phyloP scores from a whole-genome alignment of 2,888 invertebrate genomes.

The Tenthredo mesomela region DNA sequence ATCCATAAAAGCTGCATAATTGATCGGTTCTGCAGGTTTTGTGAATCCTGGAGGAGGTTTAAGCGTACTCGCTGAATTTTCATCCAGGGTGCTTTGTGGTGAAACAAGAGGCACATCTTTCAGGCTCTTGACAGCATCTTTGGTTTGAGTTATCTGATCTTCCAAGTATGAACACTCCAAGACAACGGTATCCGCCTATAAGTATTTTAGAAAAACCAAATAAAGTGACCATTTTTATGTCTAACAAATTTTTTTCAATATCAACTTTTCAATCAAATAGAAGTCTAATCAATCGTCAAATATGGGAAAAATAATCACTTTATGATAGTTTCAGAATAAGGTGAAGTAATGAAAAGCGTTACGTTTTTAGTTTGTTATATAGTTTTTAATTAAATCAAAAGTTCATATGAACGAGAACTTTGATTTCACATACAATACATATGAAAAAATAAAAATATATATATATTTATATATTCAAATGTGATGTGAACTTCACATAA shows the following conservation, averaged over 20 bases:
- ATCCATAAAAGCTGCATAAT: slow-evolving; percentile 13
- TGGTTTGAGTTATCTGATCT: neutral
- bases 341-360: slow-evolving; percentile 39
- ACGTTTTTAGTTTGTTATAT: slow-evolving; percentile 13
- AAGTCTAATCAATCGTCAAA: neutral
- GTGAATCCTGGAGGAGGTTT: slow-evolving; percentile 51
- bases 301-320: slow-evolving; percentile 66
- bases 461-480: neutral
- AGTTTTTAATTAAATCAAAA: neutral
- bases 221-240: slow-evolving; percentile 54
- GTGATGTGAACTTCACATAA: neutral
- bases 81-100: slow-evolving; percentile 44
- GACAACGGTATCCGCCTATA: slow-evolving; percentile 61
- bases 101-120: slow-evolving; percentile 35
- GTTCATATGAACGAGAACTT: neutral
- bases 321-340: slow-evolving; percentile 54
- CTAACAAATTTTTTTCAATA: neutral
- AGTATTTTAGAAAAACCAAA: slow-evolving; percentile 56
- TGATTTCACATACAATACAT: neutral
- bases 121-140: neutral
- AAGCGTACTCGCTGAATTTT: neutral
- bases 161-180: slow-evolving; percentile 57
- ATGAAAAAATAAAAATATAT: neutral
- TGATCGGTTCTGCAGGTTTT: neutral
- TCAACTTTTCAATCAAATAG: slow-evolving; percentile 35